Evolutionary conservation across 2,888 invertebrate species (phyloP).

Genomic region (Amblyjoppa fuscipennis): DNA sequence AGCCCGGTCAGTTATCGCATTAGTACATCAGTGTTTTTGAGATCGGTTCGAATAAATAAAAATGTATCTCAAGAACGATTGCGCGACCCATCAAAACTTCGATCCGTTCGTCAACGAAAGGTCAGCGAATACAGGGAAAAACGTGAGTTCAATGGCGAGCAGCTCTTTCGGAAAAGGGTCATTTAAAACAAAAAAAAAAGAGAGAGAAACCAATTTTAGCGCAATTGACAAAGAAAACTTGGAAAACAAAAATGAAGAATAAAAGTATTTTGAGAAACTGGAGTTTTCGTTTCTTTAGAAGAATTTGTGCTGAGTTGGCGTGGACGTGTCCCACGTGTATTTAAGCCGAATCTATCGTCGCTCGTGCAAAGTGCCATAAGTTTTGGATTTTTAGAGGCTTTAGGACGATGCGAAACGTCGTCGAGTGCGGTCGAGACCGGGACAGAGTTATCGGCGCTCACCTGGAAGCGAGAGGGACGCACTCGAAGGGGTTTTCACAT

Average conservation of each 20-base stretch:
- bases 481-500: neutral
- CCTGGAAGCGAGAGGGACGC: neutral
- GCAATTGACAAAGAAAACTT: neutral
- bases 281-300: neutral
- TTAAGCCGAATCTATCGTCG: conserved; percentile 45
- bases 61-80: too few relatives aligned
- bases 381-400: conserved; percentile 61
- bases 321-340: neutral
- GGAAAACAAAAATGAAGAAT: neutral
- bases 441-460: neutral
- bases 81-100: too few relatives aligned
- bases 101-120: too few relatives aligned
- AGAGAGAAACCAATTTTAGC: neutral
- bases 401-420: neutral
- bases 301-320: neutral
- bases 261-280: neutral
- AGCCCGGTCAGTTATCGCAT: too few relatives aligned
- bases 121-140: too few relatives aligned
- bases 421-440: neutral
- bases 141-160: neutral
- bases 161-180: neutral
- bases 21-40: too few relatives aligned
- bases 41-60: too few relatives aligned
- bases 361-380: conserved; percentile 58
- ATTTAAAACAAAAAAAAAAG: neutral